A percentile compares a stretch with the other conserved stretches of the same genome.
Conservation (phyloP, 2,113 vertebrate genomes). For the Pontoporia blainvillei region DNA sequence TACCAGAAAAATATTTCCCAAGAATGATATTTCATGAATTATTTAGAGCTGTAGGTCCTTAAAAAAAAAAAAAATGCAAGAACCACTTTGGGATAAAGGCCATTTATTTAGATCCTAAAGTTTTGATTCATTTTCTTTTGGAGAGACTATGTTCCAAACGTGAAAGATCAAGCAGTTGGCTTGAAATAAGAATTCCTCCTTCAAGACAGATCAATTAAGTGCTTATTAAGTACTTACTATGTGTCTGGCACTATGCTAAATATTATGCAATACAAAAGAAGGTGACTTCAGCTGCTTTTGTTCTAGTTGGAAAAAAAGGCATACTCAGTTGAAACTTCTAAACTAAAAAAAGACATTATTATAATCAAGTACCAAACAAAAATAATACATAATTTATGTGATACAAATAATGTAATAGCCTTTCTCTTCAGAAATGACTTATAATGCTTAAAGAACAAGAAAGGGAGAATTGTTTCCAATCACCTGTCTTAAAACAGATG, state of each 20-base stretch:
- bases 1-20: constrained; percentile 47
- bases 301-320: constrained; percentile 28
- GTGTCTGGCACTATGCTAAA: constrained; percentile 33
- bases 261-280: constrained; percentile 40
- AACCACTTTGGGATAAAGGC: constrained; percentile 8
- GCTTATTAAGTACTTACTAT: constrained; percentile 61
- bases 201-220: constrained; percentile 59
- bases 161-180: constrained; percentile 67
- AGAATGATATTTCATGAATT: constrained; percentile 32
- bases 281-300: constrained; percentile 25
- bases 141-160: constrained; percentile 50
- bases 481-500: background rate
- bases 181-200: constrained; percentile 51
- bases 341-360: constrained; percentile 17
- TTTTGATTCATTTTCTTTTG: constrained; percentile 68
- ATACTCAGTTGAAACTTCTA: background rate
- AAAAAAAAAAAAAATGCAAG: background rate
- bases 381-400: background rate
- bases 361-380: constrained; percentile 29
- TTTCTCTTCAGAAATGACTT: constrained; percentile 28
- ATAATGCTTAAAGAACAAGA: background rate
- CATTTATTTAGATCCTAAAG: constrained; percentile 50
- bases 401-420: background rate
- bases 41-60: constrained; percentile 24
- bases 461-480: background rate